Percentiles rank a stretch among this genome's conserved stretches.
phyloP scores from a whole-genome alignment of 2,888 invertebrate genomes.

The Sinhomidia bicolor region DNA sequence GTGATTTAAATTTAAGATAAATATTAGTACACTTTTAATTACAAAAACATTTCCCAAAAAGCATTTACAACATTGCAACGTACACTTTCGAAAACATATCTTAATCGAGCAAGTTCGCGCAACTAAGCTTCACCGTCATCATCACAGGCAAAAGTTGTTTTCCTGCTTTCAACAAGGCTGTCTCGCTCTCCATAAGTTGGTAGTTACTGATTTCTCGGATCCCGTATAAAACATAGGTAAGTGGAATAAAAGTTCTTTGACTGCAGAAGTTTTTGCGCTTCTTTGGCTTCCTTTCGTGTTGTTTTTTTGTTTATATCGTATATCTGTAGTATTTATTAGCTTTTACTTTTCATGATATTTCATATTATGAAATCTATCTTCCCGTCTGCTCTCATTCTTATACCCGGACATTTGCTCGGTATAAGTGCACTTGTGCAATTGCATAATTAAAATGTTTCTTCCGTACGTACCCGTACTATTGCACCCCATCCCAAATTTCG shows the following conservation, averaged over 20 bases:
- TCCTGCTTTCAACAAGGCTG: not conserved
- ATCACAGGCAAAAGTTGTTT: not conserved
- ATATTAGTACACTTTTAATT: not conserved
- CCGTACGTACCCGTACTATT: too few relatives aligned
- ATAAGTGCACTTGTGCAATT: too few relatives aligned
- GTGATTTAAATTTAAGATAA: conserved; percentile 2
- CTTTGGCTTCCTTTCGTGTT: not conserved
- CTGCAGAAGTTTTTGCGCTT: not conserved
- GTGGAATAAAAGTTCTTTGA: not conserved
- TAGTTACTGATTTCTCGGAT: conserved; percentile 28
- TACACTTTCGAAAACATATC: not conserved
- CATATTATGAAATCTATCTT: not conserved
- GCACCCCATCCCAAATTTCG: too few relatives aligned
- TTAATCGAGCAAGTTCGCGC: too few relatives aligned
- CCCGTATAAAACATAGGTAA: conserved; percentile 52
- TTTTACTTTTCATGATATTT: not conserved
- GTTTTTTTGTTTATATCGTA: too few relatives aligned
- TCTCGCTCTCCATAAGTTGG: not conserved
- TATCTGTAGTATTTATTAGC: too few relatives aligned
- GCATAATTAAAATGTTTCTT: too few relatives aligned
- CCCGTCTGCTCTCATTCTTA: not conserved
- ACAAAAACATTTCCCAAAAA: not conserved
- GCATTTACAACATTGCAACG: not conserved
- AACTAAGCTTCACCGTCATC: not conserved
- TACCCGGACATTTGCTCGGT: not conserved